Evolutionary conservation across 2,113 vertebrate species (phyloP), one percentile per base, ranked within the genome.

Genomic region (Callorhinus ursinus): DNA sequence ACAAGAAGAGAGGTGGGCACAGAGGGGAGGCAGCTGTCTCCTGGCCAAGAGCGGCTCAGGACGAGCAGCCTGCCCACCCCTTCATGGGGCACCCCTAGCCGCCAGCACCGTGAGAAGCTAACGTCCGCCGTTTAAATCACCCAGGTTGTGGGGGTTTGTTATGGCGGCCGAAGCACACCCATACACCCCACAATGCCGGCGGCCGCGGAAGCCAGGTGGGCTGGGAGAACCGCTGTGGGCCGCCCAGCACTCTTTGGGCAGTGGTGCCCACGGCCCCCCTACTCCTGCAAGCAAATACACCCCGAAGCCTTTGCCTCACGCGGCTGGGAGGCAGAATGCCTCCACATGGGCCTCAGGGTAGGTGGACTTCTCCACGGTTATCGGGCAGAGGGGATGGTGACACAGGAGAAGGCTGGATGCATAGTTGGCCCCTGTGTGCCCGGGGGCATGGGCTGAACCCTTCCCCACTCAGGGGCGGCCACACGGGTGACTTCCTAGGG

Each of bases 41-140:
- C 59, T 1, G 55, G 55, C 19, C 19, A 21, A 53, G 55, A 57
- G 55, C 19, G 19, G 55, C 55, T 7, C 55, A 57, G 55, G 19
- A 21, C 19, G 6, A 57, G 21, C 10, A 3, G 16, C 22, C 59
- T 0, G 59, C 59, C 59, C 59, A 4, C 59, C 3, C 59, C 59
- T 24, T 24, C 22, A 3, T 1, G 9, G 59, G 55, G 59, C 2
- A 26, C 59, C 4, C 10, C 24, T 10, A 10, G 59, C 9, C 24
- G 1, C 59, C 3, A 1, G 65, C 65, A 57, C 63, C 31, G 0
- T 0, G 31, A 67, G 15, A 3, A 1, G 1, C 65, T 7, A 5
- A n/a, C 65, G 3, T 26, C 59, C 26, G 59, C 22, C 24, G 15
- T 4, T n/a, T n/a, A 69, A 18, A 19, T n/a, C 31, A 15, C 18